phyloP scores from a whole-genome alignment of 2,888 invertebrate genomes.

The Lysandra coridon region DNA sequence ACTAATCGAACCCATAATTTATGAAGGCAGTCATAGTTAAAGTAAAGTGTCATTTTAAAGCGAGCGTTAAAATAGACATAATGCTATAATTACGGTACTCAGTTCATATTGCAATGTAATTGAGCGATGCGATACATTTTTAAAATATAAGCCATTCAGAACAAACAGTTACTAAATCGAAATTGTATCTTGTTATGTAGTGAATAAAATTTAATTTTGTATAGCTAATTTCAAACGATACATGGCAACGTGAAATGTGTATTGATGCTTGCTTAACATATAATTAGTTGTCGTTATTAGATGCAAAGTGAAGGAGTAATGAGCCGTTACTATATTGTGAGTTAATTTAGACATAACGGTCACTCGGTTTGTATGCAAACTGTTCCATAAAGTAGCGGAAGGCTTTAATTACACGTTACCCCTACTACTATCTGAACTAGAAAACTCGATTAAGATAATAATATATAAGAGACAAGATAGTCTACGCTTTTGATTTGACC shows the following conservation, averaged over 20 bases:
- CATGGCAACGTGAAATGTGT: not conserved
- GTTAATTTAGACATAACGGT: slow-evolving; percentile 13
- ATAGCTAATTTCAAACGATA: not conserved
- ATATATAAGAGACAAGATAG: too few relatives aligned
- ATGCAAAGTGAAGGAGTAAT: not conserved
- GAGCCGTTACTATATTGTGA: not conserved
- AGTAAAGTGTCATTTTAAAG: not conserved
- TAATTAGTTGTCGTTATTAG: not conserved
- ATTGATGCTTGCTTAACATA: not conserved
- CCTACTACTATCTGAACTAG: slow-evolving; percentile 19
- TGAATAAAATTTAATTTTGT: not conserved
- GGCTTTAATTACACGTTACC: slow-evolving; percentile 25
- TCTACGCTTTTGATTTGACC: too few relatives aligned
- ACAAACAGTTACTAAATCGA: not conserved
- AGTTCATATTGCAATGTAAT: not conserved
- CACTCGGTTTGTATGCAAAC: slow-evolving; percentile 30
- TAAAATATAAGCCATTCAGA: not conserved
- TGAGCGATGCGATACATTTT: not conserved
- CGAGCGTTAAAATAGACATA: not conserved
- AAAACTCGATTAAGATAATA: not conserved
- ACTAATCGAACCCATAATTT: too few relatives aligned
- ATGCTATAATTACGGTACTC: not conserved
- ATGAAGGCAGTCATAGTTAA: not conserved
- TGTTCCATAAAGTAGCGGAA: slow-evolving; percentile 26
- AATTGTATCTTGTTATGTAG: not conserved